Evolutionary conservation across 2,888 invertebrate genomes (phyloP), one percentile per base, ranked within the genome.

Genomic region (Exephanes ischioxanthus): DNA sequence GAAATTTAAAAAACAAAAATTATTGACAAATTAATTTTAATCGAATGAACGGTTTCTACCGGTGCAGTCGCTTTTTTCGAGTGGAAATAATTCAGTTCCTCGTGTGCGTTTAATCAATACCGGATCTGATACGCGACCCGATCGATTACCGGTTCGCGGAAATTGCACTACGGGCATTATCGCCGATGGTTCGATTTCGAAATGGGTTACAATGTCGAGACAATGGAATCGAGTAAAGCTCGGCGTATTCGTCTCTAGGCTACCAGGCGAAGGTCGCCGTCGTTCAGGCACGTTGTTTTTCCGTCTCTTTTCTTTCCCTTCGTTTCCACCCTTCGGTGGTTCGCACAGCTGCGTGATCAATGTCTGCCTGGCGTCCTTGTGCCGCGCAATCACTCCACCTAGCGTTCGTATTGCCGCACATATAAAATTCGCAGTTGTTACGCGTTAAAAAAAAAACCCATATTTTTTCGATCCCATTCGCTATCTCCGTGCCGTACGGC

Each of bases 301-400:
- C 48, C 14, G 48, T 51, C 26, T 58, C 58, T n/a, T 19, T 58
- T 68, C 53, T 79, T 63, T 68, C 37, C 22, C 55, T 45, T 68
- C 4, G 19, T 55, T 71, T 41, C 22, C n/a, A 19, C n/a, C 37
- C 22, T 16, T 41, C 41, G 30, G 16, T 63, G n/a, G 26, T 51
- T 78, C 45, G 80, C 41, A 67, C 16, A 45, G 30, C 72, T 67
- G 66, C 72, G 80, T 73, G 73, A 80, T 83, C 78, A 48, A 67
- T 72, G 73, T 37, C 67, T 73, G 41, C 14, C 61, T 1, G 48
- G 45, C 70, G 70, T 83, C 72, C 53, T 72, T 72, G 71, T n/a
- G 33, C 11, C 41, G 33, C 67, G 67, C 67, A 14, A 72, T 26
- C 55, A 55, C 37, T 53, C 9, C 45, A 26, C 14, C 68, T 26